Evolutionary conservation across 2,797 vertebrate species (phyloP).

Genomic region (Arremon brunneinucha): DNA sequence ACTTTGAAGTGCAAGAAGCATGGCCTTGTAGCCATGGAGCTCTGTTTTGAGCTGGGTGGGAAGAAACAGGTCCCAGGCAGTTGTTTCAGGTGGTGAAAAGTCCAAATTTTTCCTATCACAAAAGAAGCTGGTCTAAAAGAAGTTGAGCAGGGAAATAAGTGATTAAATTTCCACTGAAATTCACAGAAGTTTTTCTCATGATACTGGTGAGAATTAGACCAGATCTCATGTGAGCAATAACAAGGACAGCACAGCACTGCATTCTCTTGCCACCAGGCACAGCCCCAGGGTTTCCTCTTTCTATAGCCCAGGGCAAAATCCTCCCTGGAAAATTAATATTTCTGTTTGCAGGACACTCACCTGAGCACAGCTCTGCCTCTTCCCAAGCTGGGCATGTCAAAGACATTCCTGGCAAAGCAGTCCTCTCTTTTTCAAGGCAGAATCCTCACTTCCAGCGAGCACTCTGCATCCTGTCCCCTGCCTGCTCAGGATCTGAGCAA

Average conservation of each 20-base stretch:
- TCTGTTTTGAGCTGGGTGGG: neutral
- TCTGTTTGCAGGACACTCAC: neutral
- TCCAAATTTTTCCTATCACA: neutral
- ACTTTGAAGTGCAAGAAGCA: slow-evolving; percentile 56
- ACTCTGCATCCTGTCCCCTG: neutral
- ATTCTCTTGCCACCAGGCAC: neutral
- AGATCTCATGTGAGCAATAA: neutral
- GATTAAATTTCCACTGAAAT: neutral
- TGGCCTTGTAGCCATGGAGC: neutral
- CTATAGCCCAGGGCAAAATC: neutral
- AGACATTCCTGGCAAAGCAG: neutral
- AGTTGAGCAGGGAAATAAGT: neutral
- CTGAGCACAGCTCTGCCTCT: neutral
- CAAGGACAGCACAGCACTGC: neutral
- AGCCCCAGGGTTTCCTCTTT: neutral
- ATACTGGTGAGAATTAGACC: neutral
- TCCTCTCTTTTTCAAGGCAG: neutral
- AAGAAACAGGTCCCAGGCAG: slow-evolving; percentile 23
- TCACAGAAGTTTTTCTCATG: neutral
- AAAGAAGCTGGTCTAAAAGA: neutral
- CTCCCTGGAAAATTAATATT: neutral
- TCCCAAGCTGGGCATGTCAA: neutral
- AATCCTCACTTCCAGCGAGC: neutral
- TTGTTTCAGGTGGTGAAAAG: slow-evolving; percentile 40
- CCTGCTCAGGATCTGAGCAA: neutral